These are phyloP conservation scores for Hormaphis cornu DNA, from an alignment of 1,140 invertebrate genomes.

Conservation along the genomic window DNA sequence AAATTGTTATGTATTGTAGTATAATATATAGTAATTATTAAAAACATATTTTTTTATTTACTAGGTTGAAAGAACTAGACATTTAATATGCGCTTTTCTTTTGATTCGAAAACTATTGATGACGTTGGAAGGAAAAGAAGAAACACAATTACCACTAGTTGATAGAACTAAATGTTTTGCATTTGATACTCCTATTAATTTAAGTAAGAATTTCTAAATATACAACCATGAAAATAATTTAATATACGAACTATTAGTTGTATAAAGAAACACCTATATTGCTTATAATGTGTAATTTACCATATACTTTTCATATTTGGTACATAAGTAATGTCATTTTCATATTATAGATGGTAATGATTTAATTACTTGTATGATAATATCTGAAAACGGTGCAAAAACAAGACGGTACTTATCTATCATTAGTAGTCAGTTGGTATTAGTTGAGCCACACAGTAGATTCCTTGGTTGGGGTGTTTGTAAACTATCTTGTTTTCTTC, in stretches of 20 bases:
- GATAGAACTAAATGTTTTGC: conserved; percentile 81
- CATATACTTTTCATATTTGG: too few relatives aligned
- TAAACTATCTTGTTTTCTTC: conserved; percentile 81
- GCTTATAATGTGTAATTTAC: too few relatives aligned
- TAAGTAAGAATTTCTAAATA: conserved; percentile 33
- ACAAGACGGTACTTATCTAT: conserved; percentile 89
- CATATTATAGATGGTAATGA: conserved; percentile 65
- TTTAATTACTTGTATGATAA: conserved; percentile 88
- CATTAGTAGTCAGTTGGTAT: conserved; percentile 80
- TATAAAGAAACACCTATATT: too few relatives aligned
- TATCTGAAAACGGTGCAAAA: conserved; percentile 79
- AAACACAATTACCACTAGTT: conserved; percentile 83
- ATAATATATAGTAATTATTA: background rate
- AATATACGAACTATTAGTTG: background rate
- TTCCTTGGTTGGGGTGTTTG: conserved; percentile 93
- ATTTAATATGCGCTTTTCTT: conserved; percentile 91
- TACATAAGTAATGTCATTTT: too few relatives aligned
- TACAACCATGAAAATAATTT: background rate
- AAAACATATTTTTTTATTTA: conserved; percentile 33
- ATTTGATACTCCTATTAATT: conserved; percentile 38
- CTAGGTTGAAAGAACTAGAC: conserved; percentile 81
- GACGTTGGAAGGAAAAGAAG: conserved; percentile 67
- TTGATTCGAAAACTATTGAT: conserved; percentile 76
- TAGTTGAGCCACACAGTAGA: conserved; percentile 90
- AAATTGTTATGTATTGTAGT: background rate